Percentiles rank a stretch among this genome's conserved stretches.
Conservation (phyloP, 2,797 vertebrate species). For the Phrynocephalus vlangalii region DNA sequence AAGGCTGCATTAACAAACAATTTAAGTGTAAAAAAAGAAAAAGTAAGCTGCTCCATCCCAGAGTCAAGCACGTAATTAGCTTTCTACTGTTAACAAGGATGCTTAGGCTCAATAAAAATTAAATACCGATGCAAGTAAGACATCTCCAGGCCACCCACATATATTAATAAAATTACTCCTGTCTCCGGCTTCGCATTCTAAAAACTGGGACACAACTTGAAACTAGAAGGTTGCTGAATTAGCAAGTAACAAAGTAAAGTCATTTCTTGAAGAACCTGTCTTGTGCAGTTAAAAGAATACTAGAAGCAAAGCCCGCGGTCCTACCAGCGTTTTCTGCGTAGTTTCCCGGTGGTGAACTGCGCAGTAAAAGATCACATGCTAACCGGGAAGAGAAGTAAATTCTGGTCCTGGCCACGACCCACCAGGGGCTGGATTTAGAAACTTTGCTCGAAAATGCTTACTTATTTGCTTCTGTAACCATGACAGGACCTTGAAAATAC, state of each 20-base stretch:
- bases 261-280: neutral
- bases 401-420: no score
- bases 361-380: no score
- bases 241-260: conserved; percentile 34
- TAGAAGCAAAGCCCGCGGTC: neutral
- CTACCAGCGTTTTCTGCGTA: no score
- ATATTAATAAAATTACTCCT: conserved; percentile 51
- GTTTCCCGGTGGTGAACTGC: no score
- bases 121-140: conserved; percentile 48
- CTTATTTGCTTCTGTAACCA: no score
- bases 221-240: conserved; percentile 43
- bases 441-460: no score
- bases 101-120: conserved; percentile 42
- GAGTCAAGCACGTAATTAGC: conserved; percentile 41
- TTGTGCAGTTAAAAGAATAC: neutral
- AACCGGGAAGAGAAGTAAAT: no score
- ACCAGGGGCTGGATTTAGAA: no score
- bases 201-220: conserved; percentile 66
- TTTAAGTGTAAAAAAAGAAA: conserved; percentile 58
- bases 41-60: conserved; percentile 42
- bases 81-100: conserved; percentile 24
- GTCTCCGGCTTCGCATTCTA: conserved; percentile 50
- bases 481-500: no score
- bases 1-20: conserved; percentile 54
- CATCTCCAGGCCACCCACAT: conserved; percentile 43